Evolutionary conservation across 2,797 vertebrate genomes (phyloP).

Genomic region (Lacerta agilis): DNA sequence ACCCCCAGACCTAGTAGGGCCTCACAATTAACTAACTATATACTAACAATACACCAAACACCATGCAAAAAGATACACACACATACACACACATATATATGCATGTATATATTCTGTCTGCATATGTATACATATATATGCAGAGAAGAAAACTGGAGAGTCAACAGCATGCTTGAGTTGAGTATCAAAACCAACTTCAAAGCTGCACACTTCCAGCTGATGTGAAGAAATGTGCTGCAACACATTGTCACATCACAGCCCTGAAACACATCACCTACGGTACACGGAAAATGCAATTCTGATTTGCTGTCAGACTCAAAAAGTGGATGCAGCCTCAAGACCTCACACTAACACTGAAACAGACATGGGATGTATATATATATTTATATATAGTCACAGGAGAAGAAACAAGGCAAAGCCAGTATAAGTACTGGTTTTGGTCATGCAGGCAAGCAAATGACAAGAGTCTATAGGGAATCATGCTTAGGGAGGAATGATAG

Average conservation of each 20-base stretch:
- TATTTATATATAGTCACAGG: slow-evolving; percentile 63
- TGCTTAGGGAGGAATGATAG: slow-evolving; percentile 68
- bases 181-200: slow-evolving; percentile 80
- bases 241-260: slow-evolving; percentile 89
- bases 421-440: slow-evolving; percentile 74
- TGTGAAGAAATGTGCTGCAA: slow-evolving; percentile 84
- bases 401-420: slow-evolving; percentile 73
- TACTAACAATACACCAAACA: slow-evolving; percentile 81
- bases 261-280: slow-evolving; percentile 74
- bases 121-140: slow-evolving; percentile 76
- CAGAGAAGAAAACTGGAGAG: slow-evolving; percentile 82
- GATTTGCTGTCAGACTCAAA: slow-evolving; percentile 76
- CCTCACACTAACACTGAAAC: slow-evolving; percentile 78
- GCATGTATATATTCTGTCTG: slow-evolving; percentile 70
- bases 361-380: slow-evolving; percentile 64
- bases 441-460: slow-evolving; percentile 88
- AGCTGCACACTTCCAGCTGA: slow-evolving; percentile 86
- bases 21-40: slow-evolving; percentile 79
- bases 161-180: slow-evolving; percentile 84
- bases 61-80: slow-evolving; percentile 86
- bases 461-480: slow-evolving; percentile 73
- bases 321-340: slow-evolving; percentile 78
- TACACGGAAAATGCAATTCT: slow-evolving; percentile 74
- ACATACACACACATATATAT: slow-evolving; percentile 66
- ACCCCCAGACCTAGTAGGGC: slow-evolving; percentile 70